phyloP scores from a whole-genome alignment of 1,140 invertebrate species.

The Drosophila tsacasi region DNA sequence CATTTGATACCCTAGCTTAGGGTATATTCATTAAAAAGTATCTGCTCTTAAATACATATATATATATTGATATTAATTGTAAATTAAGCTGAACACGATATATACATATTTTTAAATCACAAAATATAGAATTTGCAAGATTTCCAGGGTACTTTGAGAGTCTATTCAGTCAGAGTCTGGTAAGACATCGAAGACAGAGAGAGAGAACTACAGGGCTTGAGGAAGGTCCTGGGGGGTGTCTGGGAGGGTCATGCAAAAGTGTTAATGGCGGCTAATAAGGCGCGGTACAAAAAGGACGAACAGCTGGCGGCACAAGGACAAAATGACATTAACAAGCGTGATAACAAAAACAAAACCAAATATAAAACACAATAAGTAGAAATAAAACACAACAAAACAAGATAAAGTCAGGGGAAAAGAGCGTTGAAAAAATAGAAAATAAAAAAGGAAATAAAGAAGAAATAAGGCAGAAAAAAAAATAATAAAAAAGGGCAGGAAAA shows the following conservation, averaged over 20 bases:
- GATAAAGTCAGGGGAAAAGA: constrained; percentile 28
- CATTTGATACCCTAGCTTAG: neutral
- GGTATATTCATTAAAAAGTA: neutral
- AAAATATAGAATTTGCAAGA: neutral
- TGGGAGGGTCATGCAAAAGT: constrained; percentile 55
- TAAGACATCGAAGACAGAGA: neutral
- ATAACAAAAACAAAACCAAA: constrained; percentile 55
- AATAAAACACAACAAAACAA: constrained; percentile 1
- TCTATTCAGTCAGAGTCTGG: neutral
- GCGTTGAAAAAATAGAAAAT: constrained; percentile 17
- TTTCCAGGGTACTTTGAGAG: neutral
- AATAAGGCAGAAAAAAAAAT: neutral
- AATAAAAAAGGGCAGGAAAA: neutral
- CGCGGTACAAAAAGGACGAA: constrained; percentile 58
- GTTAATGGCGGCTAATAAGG: constrained; percentile 79
- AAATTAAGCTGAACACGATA: neutral
- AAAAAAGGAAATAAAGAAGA: constrained; percentile 17
- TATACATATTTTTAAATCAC: neutral
- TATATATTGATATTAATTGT: neutral
- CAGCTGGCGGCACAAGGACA: constrained; percentile 26
- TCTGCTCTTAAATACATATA: neutral
- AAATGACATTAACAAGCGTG: constrained; percentile 78
- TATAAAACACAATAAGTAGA: neutral
- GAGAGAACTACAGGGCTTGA: neutral
- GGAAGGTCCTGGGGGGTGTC: neutral